Percentiles rank a stretch among this genome's conserved stretches.
These are phyloP conservation scores for Geodia barretti DNA, from an alignment of 37 sponge, comb jelly and placozoan genomes.

Conservation along the genomic window DNA sequence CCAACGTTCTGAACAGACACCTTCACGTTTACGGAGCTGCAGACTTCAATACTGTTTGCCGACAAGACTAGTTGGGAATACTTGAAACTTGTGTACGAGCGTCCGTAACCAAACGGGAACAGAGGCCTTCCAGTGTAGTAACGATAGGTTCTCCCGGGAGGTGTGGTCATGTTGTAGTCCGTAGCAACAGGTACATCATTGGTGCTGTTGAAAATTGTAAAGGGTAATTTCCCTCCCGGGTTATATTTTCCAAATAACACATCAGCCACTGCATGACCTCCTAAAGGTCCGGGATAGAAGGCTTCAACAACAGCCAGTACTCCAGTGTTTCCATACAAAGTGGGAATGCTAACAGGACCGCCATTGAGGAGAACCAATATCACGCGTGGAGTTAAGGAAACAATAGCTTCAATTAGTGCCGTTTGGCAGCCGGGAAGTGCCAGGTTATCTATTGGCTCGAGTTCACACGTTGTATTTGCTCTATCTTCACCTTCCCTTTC, in stretches of 20 bases:
- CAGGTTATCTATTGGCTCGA: background rate
- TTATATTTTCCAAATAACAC: slow-evolving; percentile 61
- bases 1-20: background rate
- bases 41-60: too few relatives aligned
- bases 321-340: slow-evolving; percentile 12
- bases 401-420: slow-evolving; percentile 32
- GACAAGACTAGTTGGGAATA: slow-evolving; percentile 21
- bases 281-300: slow-evolving; percentile 73
- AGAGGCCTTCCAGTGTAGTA: slow-evolving; percentile 35
- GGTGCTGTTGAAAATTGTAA: slow-evolving; percentile 8
- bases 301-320: slow-evolving; percentile 60
- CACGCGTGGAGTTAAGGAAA: slow-evolving; percentile 4
- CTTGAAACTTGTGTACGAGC: slow-evolving; percentile 46
- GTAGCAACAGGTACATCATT: slow-evolving; percentile 19
- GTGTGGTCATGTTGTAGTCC: slow-evolving; percentile 46
- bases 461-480: slow-evolving; percentile 18
- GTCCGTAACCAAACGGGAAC: slow-evolving; percentile 57
- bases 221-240: slow-evolving; percentile 65
- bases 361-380: slow-evolving; percentile 70
- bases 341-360: slow-evolving; percentile 52
- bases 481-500: slow-evolving; percentile 71
- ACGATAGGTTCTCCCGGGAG: slow-evolving; percentile 59
- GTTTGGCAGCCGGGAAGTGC: slow-evolving; percentile 60
- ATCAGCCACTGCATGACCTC: slow-evolving; percentile 67
- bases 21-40: background rate